Evolutionary conservation across 2,797 vertebrate species (phyloP), one percentile per base, ranked within the genome.

Genomic region (Mareca strepera): DNA sequence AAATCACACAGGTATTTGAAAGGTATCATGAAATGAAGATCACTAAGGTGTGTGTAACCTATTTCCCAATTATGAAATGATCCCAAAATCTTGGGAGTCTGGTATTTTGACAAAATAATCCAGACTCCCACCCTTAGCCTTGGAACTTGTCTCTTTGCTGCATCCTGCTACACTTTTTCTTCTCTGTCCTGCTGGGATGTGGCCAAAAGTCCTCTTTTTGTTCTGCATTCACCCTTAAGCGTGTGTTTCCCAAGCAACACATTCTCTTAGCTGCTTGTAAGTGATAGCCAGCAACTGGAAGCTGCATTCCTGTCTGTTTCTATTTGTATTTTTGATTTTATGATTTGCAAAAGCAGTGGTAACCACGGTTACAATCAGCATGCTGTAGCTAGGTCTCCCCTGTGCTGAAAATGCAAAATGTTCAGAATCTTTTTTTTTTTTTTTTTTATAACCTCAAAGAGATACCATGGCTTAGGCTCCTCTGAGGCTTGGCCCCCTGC

Each of bases 181-280:
- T 26, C 20, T 70, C 43, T 63, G 21, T 56, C 20, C 8, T 76
- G 28, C 66, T 95, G 92, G 60, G 59, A 55, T 92, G 91, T 96
- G 55, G 55, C 95, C 91, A 91, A 21, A 95, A 92, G 79, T 93
- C 39, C 76, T 75, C 50, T 90, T 93, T 92, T 92, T 88, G 66
- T 96, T 87, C 94, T 82, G 87, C 77, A 86, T 95, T 95, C 89
- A 52, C 88, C 88, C 91, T 91, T 94, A 93, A 60, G 20, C 23
- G 46, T 55, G 28, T 73, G 44, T 76, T 76, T 62, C 74, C 59
- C 48, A 50, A 37, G 95, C 92, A 96, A 95, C 92, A 59, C 74
- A 56, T 91, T 96, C 91, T 93, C 84, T 59, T 90, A 66, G 37
- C 66, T 2, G 1, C 79, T 83, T 82, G 59, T 83, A 94, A 94